These are phyloP conservation scores for Kryptopterus vitreolus DNA, from an alignment of 2,797 vertebrate species.

Conservation along the genomic window DNA sequence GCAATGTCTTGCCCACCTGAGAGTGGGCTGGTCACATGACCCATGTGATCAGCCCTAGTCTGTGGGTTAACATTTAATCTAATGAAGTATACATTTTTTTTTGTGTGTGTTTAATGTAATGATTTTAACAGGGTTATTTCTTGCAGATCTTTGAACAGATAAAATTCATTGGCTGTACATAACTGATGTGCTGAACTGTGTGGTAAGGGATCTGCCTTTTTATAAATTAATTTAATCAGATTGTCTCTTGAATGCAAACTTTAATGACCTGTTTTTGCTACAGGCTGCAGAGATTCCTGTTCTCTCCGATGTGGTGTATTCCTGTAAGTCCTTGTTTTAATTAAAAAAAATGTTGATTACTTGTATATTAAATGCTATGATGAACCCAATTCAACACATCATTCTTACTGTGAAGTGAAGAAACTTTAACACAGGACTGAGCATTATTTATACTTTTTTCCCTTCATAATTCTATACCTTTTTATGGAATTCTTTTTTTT, in stretches of 20 bases:
- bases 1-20: constrained; percentile 45
- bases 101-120: neutral
- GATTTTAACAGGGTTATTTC: neutral
- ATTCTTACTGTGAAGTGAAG: constrained; percentile 36
- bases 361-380: constrained; percentile 1
- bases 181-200: neutral
- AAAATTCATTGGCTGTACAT: too few relatives aligned
- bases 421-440: constrained; percentile 29
- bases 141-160: constrained; percentile 8
- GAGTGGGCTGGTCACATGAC: constrained; percentile 53
- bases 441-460: neutral
- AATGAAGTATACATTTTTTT: neutral
- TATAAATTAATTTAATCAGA: too few relatives aligned
- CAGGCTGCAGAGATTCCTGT: neutral
- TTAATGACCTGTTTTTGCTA: neutral
- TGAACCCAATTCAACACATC: constrained; percentile 35
- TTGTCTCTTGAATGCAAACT: neutral
- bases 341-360: too few relatives aligned
- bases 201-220: neutral
- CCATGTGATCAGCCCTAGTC: constrained; percentile 57
- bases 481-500: neutral
- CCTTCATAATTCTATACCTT: too few relatives aligned
- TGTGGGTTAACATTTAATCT: constrained; percentile 50
- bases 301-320: too few relatives aligned
- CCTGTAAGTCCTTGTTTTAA: neutral